phyloP scores from a whole-genome alignment of 2,797 vertebrate genomes.

The Hemitrygon akajei region DNA sequence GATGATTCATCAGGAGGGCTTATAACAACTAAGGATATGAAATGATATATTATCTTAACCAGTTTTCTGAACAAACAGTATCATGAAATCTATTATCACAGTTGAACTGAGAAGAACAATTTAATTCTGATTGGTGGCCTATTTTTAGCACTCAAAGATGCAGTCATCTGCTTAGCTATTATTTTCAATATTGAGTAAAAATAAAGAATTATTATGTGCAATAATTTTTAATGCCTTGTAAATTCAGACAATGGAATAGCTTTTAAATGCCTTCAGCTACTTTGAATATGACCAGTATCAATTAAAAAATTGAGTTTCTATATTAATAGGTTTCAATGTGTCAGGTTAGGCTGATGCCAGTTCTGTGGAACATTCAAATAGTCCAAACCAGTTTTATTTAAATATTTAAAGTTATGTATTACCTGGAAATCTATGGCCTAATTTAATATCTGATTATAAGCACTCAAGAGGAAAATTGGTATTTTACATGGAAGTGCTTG shows the following conservation, averaged over 20 bases:
- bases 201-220: not conserved
- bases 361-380: not conserved
- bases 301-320: not conserved
- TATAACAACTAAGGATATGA: not conserved
- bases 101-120: not conserved
- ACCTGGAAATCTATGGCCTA: not conserved
- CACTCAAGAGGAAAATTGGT: conserved; percentile 27
- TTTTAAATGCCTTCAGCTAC: not conserved
- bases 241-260: not conserved
- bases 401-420: conserved; percentile 26
- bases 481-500: not conserved
- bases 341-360: not conserved
- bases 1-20: not conserved
- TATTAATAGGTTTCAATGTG: not conserved
- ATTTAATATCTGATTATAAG: conserved; percentile 24
- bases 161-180: conserved; percentile 23
- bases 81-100: not conserved
- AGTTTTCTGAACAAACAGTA: not conserved
- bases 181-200: conserved; percentile 25
- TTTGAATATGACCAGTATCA: not conserved
- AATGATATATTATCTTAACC: not conserved
- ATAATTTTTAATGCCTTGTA: conserved; percentile 18
- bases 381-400: not conserved
- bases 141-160: not conserved
- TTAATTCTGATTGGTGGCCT: not conserved